These are phyloP conservation scores for Leptestheria dahalacensis DNA, from an alignment of 1,140 invertebrate species.

Conservation along the genomic window DNA sequence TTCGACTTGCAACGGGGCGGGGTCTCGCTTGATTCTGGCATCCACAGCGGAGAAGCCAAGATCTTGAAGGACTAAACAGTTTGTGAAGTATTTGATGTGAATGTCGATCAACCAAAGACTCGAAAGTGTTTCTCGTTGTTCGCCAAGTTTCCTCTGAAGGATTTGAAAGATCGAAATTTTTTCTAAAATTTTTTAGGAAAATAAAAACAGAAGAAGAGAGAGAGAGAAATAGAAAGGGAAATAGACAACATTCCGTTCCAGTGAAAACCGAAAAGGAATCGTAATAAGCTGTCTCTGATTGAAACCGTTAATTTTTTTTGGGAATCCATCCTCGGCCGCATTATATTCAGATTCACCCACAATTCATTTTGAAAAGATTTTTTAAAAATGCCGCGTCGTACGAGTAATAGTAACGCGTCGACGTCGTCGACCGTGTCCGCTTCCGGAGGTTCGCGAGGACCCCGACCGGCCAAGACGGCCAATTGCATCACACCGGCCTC, in stretches of 20 bases:
- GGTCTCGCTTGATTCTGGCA: background rate
- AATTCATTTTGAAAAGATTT: background rate
- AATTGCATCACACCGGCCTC: constrained; percentile 10
- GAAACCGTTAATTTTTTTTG: too few relatives aligned
- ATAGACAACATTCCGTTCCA: too few relatives aligned
- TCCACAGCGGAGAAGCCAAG: too few relatives aligned
- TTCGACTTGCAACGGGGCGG: background rate
- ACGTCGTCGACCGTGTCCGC: background rate
- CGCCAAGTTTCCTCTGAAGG: background rate
- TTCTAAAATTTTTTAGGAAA: too few relatives aligned
- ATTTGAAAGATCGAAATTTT: background rate
- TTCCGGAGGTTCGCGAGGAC: constrained; percentile 8
- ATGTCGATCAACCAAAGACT: too few relatives aligned
- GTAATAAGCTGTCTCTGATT: too few relatives aligned
- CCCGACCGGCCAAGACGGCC: constrained; percentile 16
- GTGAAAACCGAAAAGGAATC: too few relatives aligned
- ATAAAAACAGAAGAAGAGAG: too few relatives aligned
- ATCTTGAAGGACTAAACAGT: too few relatives aligned
- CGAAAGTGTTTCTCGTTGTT: background rate
- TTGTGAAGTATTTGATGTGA: too few relatives aligned
- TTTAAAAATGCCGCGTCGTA: background rate
- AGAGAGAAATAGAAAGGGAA: too few relatives aligned
- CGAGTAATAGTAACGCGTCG: background rate
- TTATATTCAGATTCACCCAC: background rate
- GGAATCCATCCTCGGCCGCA: too few relatives aligned